Evolutionary conservation across 2,888 invertebrate genomes (phyloP).

Genomic region (Dasypolia templi): DNA sequence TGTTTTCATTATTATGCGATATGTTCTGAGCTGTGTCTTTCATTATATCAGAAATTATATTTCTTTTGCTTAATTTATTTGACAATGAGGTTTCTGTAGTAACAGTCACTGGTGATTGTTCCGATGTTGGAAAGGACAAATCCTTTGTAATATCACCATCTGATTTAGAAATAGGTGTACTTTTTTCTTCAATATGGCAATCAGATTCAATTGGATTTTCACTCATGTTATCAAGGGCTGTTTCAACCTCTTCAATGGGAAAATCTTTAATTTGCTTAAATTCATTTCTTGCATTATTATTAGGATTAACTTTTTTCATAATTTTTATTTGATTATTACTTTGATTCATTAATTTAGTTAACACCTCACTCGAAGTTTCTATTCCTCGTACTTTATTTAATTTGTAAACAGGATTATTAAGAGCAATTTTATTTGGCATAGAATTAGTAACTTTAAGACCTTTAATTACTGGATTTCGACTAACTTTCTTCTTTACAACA

Average conservation of each 20-base stretch:
- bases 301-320: conserved; percentile 76
- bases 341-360: conserved; percentile 84
- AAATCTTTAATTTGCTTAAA: conserved; percentile 33
- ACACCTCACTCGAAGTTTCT: conserved; percentile 78
- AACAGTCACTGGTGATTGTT: conserved; percentile 11
- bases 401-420: conserved; percentile 42
- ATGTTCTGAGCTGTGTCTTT: conserved; percentile 16
- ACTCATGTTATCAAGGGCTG: conserved; percentile 32
- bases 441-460: conserved; percentile 40
- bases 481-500: conserved; percentile 80
- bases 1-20: conserved; percentile 15
- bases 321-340: conserved; percentile 86
- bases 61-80: conserved; percentile 42
- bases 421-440: conserved; percentile 35
- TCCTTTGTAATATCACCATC: conserved; percentile 28
- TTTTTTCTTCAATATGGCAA: conserved; percentile 31
- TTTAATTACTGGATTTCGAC: conserved; percentile 50
- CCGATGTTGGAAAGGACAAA: conserved; percentile 13
- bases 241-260: conserved; percentile 12
- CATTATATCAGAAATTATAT: conserved; percentile 17
- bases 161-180: background rate
- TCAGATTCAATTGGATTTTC: conserved; percentile 18
- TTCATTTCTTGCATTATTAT: conserved; percentile 54
- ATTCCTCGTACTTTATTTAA: conserved; percentile 62
- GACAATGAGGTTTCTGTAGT: conserved; percentile 3